Percentiles rank a stretch among this genome's conserved stretches.
These are phyloP conservation scores for Hemibagrus guttatus DNA, from an alignment of 2,797 vertebrate genomes.

Conservation along the genomic window DNA sequence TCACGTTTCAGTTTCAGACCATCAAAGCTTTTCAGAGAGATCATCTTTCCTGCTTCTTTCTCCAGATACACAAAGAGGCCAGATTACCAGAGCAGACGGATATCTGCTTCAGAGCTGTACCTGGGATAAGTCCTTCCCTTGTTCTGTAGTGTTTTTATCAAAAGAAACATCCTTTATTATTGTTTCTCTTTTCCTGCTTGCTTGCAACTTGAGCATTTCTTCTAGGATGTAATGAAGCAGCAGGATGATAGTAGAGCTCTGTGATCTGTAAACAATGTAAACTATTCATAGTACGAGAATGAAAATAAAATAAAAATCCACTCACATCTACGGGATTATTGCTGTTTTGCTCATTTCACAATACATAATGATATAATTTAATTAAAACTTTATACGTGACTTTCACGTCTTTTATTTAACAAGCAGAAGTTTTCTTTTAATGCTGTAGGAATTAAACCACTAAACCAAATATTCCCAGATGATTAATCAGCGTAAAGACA, in stretches of 20 bases:
- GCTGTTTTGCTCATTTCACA: not conserved
- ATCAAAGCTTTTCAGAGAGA: slow-evolving; percentile 54
- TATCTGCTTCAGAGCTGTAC: slow-evolving; percentile 40
- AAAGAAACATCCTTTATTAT: slow-evolving; percentile 4
- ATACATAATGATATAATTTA: too few relatives aligned
- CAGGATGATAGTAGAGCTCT: not conserved
- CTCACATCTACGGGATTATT: not conserved
- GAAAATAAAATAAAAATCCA: not conserved
- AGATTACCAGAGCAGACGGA: slow-evolving; percentile 42
- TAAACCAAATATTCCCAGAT: too few relatives aligned
- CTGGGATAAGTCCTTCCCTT: slow-evolving; percentile 45
- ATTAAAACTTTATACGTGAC: not conserved
- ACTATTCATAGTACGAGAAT: not conserved
- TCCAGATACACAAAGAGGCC: slow-evolving; percentile 53
- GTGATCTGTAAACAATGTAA: slow-evolving; percentile 8
- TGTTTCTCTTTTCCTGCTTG: slow-evolving; percentile 23
- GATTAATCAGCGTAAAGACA: not conserved
- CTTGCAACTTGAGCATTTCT: slow-evolving; percentile 5
- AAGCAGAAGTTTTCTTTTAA: not conserved
- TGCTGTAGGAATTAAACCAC: not conserved
- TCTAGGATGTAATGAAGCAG: not conserved
- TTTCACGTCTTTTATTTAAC: not conserved
- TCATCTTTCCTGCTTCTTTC: slow-evolving; percentile 51
- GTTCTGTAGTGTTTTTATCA: slow-evolving; percentile 32
- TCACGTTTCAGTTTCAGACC: slow-evolving; percentile 48